Base-by-base conservation (phyloP, 2,113 vertebrate species). In the Corydoras sp. region DNA sequence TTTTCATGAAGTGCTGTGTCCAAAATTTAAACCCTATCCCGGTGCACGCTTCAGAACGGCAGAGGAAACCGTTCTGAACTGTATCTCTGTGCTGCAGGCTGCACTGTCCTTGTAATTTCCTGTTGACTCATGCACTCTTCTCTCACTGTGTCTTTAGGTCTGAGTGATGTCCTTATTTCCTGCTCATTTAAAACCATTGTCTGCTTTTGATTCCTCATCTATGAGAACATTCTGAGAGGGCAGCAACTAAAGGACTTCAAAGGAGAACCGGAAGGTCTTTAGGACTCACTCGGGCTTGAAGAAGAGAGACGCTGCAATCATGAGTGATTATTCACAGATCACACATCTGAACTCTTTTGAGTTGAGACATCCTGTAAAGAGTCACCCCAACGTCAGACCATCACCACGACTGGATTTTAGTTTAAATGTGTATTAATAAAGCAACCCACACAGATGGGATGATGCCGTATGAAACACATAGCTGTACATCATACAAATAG, bases 41-140 rank as follows among this genome's bases (percentile, higher is more conserved):
- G 35, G 35, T 24, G 18, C 35, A 43, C 35, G 35, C 7, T 43
- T 43, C 7, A 43, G 35, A 43, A 32, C 32, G 62, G 66, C 24
- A 65, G 62, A 60, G 58, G 11, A 74, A 74, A 68, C 24, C 9
- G 18, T 55, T 53, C 9, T 63, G 4, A n/a, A 7, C 56, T 24
- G 30, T 71, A 10, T 50, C 61, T 59, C 58, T 56, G 55, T 51
- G 58, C 68, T 69, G 66, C 54, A 70, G 64, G 63, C 62, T 61
- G 55, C 48, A 10, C 24, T 54, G 65, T 72, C 35, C 58, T 69
- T 63, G 75, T 73, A 72, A 76, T 79, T 81, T 82, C 81, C 81
- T 79, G 77, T 82, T 54, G 71, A 76, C 68, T 72, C 29, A 53
- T 55, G 62, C 61, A 62, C 61, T 35, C 48, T 68, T 63, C 68